Conservation (phyloP, 2,888 invertebrate genomes). For the Druceiella hillmani region DNA sequence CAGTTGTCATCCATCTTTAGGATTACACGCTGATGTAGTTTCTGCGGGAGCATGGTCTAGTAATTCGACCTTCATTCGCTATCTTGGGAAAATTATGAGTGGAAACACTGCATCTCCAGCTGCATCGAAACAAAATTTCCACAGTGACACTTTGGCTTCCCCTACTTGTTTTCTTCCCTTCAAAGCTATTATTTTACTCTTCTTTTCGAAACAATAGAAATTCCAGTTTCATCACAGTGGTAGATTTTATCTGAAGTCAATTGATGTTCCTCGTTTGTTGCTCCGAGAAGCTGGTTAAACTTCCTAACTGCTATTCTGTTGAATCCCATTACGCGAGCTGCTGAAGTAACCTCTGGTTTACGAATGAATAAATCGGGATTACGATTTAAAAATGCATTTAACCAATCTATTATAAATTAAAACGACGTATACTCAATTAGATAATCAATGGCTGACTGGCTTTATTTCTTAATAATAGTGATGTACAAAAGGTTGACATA, state of each 20-base stretch:
- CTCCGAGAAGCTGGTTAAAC: too few species aligned
- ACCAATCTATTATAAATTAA: too few species aligned
- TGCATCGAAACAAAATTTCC: constrained; percentile 26
- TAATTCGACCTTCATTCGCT: constrained; percentile 25
- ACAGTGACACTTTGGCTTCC: constrained; percentile 25
- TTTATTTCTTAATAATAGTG: too few species aligned
- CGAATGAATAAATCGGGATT: constrained; percentile 19
- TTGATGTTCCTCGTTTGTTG: constrained; percentile 22
- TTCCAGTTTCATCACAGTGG: constrained; percentile 28
- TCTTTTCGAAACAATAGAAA: constrained; percentile 25
- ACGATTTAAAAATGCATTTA: constrained; percentile 20
- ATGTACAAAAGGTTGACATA: too few species aligned
- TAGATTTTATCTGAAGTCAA: constrained; percentile 26
- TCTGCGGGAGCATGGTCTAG: constrained; percentile 27
- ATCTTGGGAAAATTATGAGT: constrained; percentile 27
- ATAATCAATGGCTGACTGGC: too few species aligned
- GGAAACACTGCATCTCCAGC: constrained; percentile 26
- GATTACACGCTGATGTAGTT: constrained; percentile 24
- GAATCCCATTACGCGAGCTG: constrained; percentile 18
- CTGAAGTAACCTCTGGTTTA: constrained; percentile 22
- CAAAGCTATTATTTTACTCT: constrained; percentile 25
- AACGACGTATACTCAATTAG: too few species aligned
- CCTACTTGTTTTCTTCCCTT: constrained; percentile 27
- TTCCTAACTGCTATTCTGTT: constrained; percentile 16
- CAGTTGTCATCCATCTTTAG: constrained; percentile 23